These are phyloP conservation scores for Dicrostonyx torquatus DNA, from an alignment of 2,797 vertebrate species.

Conservation along the genomic window DNA sequence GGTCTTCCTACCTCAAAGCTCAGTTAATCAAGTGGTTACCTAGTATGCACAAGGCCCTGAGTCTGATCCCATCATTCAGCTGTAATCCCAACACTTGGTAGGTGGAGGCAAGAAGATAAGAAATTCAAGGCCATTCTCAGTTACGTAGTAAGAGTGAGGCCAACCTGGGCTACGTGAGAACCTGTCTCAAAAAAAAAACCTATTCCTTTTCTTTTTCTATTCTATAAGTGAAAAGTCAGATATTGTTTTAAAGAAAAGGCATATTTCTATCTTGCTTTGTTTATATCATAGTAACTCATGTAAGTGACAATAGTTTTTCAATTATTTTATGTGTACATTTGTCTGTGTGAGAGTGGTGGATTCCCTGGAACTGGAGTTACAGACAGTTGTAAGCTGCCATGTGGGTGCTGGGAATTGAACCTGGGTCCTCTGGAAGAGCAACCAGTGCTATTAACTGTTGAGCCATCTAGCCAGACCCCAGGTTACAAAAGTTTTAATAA, in stretches of 20 bases:
- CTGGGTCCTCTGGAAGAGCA: not conserved
- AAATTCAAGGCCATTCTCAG: not conserved
- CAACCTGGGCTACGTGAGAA: not conserved
- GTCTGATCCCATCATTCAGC: not conserved
- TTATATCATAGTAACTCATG: not conserved
- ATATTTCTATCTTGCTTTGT: not conserved
- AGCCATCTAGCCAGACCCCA: not conserved
- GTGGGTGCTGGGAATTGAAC: not conserved
- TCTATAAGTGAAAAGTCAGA: conserved; percentile 16
- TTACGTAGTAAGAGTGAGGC: not conserved
- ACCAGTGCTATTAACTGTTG: not conserved
- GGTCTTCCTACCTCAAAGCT: not conserved
- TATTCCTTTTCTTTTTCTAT: not conserved
- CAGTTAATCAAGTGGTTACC: not conserved
- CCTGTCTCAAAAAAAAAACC: not conserved
- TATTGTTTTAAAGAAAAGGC: not conserved
- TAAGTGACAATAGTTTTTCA: not conserved
- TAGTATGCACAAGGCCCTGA: not conserved
- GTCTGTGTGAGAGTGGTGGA: not conserved
- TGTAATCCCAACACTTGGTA: not conserved
- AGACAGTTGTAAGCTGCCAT: not conserved
- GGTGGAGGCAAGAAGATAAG: not conserved
- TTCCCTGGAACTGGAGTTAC: not conserved
- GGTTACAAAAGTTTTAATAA: not conserved
- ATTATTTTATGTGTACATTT: not conserved